Percentiles rank a stretch among this genome's conserved stretches.
Conservation (phyloP, 2,888 invertebrate species). For the Tricholauxania praeusta region DNA sequence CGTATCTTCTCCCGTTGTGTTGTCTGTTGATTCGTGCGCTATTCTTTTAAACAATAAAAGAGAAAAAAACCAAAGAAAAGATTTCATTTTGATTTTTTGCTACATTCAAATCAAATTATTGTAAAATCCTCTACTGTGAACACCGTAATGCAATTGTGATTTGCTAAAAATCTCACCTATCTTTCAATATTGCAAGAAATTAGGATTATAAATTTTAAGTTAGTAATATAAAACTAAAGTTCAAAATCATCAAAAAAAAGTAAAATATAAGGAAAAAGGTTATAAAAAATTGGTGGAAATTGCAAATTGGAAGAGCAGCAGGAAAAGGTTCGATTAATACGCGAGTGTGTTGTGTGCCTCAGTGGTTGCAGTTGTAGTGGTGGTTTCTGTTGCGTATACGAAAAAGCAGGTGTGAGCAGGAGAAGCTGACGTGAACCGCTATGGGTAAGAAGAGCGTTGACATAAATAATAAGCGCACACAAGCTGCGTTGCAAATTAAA, state of each 20-base stretch:
- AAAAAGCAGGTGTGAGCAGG: conserved; percentile 15
- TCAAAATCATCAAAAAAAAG: conserved; percentile 12
- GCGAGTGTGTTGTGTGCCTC: conserved; percentile 12
- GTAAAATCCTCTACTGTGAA: conserved; percentile 11
- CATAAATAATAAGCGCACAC: conserved; percentile 33
- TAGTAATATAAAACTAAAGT: background rate
- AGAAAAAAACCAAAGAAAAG: conserved; percentile 11
- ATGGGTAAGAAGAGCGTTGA: conserved; percentile 60
- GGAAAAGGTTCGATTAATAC: conserved; percentile 30
- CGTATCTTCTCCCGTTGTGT: conserved; percentile 45
- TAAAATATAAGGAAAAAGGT: conserved; percentile 17
- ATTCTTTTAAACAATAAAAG: conserved; percentile 5
- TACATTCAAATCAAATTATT: conserved; percentile 21
- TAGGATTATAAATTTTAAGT: too few species aligned
- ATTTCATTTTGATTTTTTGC: conserved; percentile 27
- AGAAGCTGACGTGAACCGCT: conserved; percentile 38
- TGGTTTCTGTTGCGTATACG: conserved; percentile 30
- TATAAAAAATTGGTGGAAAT: conserved; percentile 26
- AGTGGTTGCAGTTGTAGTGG: conserved; percentile 24
- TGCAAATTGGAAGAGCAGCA: conserved; percentile 27
- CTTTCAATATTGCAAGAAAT: too few species aligned
- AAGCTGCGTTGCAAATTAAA: conserved; percentile 25
- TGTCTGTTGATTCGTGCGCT: conserved; percentile 28
- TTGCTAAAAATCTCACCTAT: background rate
- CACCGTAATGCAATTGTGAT: conserved; percentile 18